Base-by-base conservation (phyloP, 2,113 vertebrate genomes). In the Rhipidura dahli region DNA sequence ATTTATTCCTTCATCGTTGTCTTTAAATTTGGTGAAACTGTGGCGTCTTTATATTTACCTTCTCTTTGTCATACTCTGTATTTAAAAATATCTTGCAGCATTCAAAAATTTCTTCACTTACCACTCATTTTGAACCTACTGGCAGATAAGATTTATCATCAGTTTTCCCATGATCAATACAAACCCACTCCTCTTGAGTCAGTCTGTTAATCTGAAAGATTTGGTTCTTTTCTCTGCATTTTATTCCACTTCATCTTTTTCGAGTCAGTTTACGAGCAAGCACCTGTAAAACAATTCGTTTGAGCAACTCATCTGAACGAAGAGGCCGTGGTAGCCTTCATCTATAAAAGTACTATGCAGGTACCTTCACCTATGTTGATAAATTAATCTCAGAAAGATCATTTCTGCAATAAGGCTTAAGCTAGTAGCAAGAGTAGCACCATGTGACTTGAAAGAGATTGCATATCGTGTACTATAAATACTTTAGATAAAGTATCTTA, bases 371-470 rank as follows among this genome's bases (percentile, higher is more conserved):
- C n/a, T 92, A 6, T 35, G 22, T 80, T 65, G 42, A 27, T 76
- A 84, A 71, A 87, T 68, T 53, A 44, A 81, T 73, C 24, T 89
- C 68, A 56, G 44, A 77, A 90, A 68, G 27, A 30, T 15, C 71
- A 47, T 60, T 94, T 87, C 57, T 79, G 44, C 40, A 69, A 21
- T 61, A 73, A 90, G 10, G 15, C 26, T 81, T 83, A 59, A 89
- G 17, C 10, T 81, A 27, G 22, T 42, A 77, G 40, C 49, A 83
- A 59, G 16, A 65, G 14, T 45, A 81, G 21, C 11, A 70, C 18
- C 35, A 63, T 68, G 50, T 76, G 65, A 91, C 87, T 92, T 91
- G 69, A 92, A 96, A 92, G 80, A 81, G 77, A 81, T 94, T 66
- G 30, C 39, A 24, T 90, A 92, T 83, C 91, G 93, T 0, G 0